A percentile compares a stretch with the other conserved stretches of the same genome.
Evolutionary conservation across 2,113 vertebrate species (phyloP).

Genomic region (Tichodroma muraria): DNA sequence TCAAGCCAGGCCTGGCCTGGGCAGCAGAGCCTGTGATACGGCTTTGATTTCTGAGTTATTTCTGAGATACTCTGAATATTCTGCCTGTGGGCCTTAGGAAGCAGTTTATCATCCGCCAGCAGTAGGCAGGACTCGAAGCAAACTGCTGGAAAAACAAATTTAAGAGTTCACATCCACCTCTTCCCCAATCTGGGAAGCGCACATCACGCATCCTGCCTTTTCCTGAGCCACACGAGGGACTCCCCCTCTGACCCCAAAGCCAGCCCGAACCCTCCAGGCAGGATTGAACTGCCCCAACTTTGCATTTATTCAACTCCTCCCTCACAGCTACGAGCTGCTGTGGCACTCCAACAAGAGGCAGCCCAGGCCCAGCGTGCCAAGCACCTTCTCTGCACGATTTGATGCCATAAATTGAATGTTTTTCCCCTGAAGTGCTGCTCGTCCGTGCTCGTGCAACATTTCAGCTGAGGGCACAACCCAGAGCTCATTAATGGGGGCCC

Average conservation of each 20-base stretch:
- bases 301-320: not conserved
- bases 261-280: not conserved
- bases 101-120: not conserved
- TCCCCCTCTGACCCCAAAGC: not conserved
- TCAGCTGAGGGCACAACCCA: not conserved
- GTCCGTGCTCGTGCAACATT: not conserved
- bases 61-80: not conserved
- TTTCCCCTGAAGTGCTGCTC: not conserved
- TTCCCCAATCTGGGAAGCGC: not conserved
- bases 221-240: fast-evolving
- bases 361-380: not conserved
- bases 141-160: not conserved
- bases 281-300: not conserved
- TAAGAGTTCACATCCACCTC: not conserved
- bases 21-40: not conserved
- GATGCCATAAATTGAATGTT: not conserved
- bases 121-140: not conserved
- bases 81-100: not conserved
- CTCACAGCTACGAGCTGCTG: not conserved
- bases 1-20: not conserved
- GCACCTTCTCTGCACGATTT: not conserved
- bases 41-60: not conserved
- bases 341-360: not conserved
- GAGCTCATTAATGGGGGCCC: not conserved
- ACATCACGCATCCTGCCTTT: not conserved